Base-by-base conservation (phyloP, 2,797 vertebrate genomes). In the Ispidina picta region DNA sequence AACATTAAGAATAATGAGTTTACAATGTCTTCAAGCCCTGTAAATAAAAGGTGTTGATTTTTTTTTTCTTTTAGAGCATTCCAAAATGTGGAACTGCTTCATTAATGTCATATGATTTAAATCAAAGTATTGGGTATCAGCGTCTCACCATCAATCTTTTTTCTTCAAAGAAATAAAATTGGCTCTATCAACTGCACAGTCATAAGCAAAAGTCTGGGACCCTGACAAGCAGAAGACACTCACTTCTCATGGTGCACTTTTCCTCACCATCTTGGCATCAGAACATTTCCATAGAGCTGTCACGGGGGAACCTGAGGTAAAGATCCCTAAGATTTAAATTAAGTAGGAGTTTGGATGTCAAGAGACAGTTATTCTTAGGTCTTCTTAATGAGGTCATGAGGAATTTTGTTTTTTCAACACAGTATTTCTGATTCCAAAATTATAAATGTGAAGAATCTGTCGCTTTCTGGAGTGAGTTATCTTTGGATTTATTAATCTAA, bases 11-110 rank as follows among this genome's bases (percentile, higher is more conserved):
- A 94, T 77, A 92, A 86, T 73, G 55, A 92, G 85, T 81, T 90
- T 94, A 58, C 26, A 5, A 6, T 19, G 35, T 48, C 35, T 62
- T 35, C 73, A 80, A 92, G 33, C 82, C 71, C 70, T 83, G 63
- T 83, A 88, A 95, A 64, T 26, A 88, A 5, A 15, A 76, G 65
- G 63, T 81, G 65, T 17, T 92, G 77, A 71, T 51, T 49, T 81
- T 71, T 92, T 3, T 94, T 92, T 66, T 94, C 91, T 95, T 93
- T 66, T 69, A 62, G 22, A 81, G 70, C 79, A 89, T 83, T 96
- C 83, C 92, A 92, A 91, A 95, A 89, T 86, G 49, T 66, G 21
- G 71, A 92, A 55, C 43, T 85, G 63, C 87, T 91, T 95, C 79
- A 96, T 79, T 92, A 95, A 96, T 82, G 10, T 51, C 29, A 52